A percentile compares a stretch with the other conserved stretches of the same genome.
phyloP scores from a whole-genome alignment of 1,140 invertebrate genomes.

The Tetranychus cinnabarinus region DNA sequence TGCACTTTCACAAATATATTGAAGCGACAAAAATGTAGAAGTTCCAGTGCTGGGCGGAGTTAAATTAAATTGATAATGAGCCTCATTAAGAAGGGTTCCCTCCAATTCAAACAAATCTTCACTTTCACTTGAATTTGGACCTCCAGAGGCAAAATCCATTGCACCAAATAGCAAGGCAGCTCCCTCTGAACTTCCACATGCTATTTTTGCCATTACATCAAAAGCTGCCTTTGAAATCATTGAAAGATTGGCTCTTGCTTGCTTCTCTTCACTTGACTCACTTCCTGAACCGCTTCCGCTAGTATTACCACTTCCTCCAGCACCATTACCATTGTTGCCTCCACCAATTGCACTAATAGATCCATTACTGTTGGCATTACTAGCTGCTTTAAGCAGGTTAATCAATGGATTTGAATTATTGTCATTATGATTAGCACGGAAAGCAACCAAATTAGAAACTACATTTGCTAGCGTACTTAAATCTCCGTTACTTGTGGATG shows the following conservation, averaged over 20 bases:
- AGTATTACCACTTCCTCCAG: neutral
- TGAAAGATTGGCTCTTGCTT: constrained; percentile 33
- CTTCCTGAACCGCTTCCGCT: neutral
- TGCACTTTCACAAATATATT: constrained; percentile 76
- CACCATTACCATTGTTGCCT: neutral
- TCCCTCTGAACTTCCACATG: constrained; percentile 3
- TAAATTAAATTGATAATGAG: constrained; percentile 45
- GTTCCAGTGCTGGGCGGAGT: constrained; percentile 49
- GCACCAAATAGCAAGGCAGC: constrained; percentile 4
- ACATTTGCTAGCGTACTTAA: constrained; percentile 28
- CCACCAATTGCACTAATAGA: neutral
- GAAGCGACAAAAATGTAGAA: constrained; percentile 46
- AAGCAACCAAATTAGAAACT: constrained; percentile 26
- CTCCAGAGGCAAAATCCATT: constrained; percentile 2
- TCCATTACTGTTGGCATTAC: neutral
- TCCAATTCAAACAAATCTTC: constrained; percentile 25
- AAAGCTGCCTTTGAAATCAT: constrained; percentile 41
- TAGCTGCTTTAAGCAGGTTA: neutral
- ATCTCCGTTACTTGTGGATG: constrained; percentile 17
- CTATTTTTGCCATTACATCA: constrained; percentile 43
- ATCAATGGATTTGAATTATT: neutral
- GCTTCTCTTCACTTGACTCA: constrained; percentile 14
- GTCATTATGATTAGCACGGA: neutral
- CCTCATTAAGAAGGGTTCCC: constrained; percentile 38
- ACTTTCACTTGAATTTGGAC: constrained; percentile 12